Conservation (phyloP, 2,797 vertebrate genomes). For the Phrynocephalus forsythii region DNA sequence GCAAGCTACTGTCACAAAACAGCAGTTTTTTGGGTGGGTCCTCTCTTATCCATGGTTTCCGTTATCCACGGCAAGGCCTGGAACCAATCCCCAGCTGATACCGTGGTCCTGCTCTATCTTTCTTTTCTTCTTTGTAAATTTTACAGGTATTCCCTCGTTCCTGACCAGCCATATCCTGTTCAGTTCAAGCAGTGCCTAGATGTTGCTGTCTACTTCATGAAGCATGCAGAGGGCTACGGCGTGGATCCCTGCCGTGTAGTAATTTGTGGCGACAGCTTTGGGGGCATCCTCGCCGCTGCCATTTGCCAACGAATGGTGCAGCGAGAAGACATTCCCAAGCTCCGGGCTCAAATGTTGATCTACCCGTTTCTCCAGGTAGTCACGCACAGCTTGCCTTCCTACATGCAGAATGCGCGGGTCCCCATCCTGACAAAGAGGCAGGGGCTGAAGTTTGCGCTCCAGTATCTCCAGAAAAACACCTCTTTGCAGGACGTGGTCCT, state of each 20-base stretch:
- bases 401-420: not conserved
- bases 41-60: no score
- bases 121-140: not conserved
- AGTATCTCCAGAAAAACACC: not conserved
- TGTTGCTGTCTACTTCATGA: not conserved
- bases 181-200: not conserved
- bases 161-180: not conserved
- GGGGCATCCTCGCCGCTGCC: not conserved
- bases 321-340: not conserved
- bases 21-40: no score
- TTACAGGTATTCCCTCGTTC: constrained; percentile 1
- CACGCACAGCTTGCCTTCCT: not conserved
- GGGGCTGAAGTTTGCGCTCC: not conserved
- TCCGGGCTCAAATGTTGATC: constrained; percentile 1
- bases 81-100: no score
- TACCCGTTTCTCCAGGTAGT: not conserved
- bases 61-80: no score
- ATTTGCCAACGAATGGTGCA: not conserved
- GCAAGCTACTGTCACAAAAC: no score
- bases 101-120: no score
- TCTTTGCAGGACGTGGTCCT: fast-evolving
- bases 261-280: constrained; percentile 6
- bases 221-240: not conserved
- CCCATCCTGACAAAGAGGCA: not conserved
- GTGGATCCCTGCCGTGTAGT: not conserved